Evolutionary conservation across 2,113 vertebrate genomes (phyloP).

Genomic region (Phainopepla nitens): DNA sequence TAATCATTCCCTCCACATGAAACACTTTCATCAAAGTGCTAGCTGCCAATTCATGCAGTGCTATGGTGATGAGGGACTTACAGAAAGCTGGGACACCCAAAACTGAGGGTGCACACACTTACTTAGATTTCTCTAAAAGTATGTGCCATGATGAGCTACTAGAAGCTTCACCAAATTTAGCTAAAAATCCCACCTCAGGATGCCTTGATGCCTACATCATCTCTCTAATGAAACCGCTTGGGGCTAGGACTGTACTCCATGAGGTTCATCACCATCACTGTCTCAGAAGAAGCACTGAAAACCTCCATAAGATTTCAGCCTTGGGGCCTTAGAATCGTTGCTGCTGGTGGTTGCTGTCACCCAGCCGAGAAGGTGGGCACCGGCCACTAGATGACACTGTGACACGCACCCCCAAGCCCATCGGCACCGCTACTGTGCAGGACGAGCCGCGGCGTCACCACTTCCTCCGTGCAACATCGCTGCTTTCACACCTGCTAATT

Average conservation of each 20-base stretch:
- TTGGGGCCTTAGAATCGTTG: neutral
- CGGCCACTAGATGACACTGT: neutral
- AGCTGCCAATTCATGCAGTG: neutral
- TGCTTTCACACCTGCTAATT: neutral
- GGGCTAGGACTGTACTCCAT: neutral
- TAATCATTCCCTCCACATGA: accelerated
- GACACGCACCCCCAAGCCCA: neutral
- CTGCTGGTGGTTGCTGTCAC: too few species aligned
- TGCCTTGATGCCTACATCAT: neutral
- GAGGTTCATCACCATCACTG: neutral
- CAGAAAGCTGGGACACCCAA: neutral
- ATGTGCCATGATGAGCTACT: neutral
- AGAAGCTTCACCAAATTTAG: neutral
- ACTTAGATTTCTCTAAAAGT: neutral
- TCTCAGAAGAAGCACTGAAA: neutral
- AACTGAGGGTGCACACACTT: neutral
- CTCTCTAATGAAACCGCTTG: neutral
- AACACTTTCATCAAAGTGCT: neutral
- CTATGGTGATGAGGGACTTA: neutral
- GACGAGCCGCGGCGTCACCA: neutral
- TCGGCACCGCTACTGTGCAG: accelerated
- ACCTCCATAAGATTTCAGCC: neutral
- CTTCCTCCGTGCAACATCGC: neutral
- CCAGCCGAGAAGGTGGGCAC: neutral
- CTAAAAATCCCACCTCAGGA: neutral